These are phyloP conservation scores for Pipistrellus pipistrellus DNA, from an alignment of 2,797 vertebrate genomes.

Conservation along the genomic window DNA sequence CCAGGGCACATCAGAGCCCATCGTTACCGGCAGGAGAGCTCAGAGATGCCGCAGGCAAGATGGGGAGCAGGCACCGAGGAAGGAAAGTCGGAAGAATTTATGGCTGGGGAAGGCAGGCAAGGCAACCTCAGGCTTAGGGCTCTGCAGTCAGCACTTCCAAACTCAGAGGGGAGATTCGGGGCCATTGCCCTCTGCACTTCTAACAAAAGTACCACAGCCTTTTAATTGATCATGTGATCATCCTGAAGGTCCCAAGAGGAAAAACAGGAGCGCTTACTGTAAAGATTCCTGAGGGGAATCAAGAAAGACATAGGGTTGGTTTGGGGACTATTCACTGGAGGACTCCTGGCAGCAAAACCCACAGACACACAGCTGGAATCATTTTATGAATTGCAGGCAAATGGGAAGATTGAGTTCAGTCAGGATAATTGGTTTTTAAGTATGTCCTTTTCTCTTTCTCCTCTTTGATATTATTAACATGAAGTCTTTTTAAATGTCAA, in stretches of 20 bases:
- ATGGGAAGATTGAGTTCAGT: slow-evolving; percentile 73
- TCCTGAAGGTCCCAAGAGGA: slow-evolving; percentile 26
- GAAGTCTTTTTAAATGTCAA: slow-evolving; percentile 72
- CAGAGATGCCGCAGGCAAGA: background rate
- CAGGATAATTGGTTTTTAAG: slow-evolving; percentile 78
- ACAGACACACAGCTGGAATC: slow-evolving; percentile 72
- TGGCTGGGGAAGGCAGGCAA: background rate
- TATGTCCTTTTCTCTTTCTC: slow-evolving; percentile 74
- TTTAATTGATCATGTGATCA: slow-evolving; percentile 32
- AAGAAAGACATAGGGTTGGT: slow-evolving; percentile 60
- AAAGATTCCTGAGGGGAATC: slow-evolving; percentile 67
- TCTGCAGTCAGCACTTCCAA: slow-evolving; percentile 58
- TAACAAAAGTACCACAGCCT: background rate
- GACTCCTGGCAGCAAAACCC: slow-evolving; percentile 58
- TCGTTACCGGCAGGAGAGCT: background rate
- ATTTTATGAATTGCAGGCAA: slow-evolving; percentile 76
- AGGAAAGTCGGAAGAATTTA: background rate
- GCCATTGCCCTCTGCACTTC: slow-evolving; percentile 39
- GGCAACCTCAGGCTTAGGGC: background rate
- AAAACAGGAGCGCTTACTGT: slow-evolving; percentile 45
- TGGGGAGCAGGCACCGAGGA: background rate
- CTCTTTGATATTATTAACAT: slow-evolving; percentile 72
- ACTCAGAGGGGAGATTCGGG: slow-evolving; percentile 55
- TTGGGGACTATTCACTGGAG: slow-evolving; percentile 68
- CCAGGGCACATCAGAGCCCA: background rate